Evolutionary conservation across 2,797 vertebrate species (phyloP), one percentile per base, ranked within the genome.

Genomic region (Peromyscus aztecus): DNA sequence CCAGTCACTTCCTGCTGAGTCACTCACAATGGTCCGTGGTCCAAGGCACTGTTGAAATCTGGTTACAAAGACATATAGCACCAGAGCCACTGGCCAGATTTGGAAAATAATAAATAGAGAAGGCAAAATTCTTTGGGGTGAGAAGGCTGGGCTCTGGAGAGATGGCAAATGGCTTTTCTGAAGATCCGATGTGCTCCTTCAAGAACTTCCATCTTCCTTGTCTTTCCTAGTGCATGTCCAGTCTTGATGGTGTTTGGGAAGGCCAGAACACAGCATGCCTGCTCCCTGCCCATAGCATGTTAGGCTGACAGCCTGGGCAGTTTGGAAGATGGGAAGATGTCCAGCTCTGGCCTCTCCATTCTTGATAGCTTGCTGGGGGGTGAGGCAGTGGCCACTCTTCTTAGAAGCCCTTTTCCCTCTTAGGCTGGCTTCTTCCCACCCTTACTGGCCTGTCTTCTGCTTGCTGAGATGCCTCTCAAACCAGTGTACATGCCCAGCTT

Each of bases 31-130:
- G 73, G 90, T 75, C 94, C 8, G 0, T n/a, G 27, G 89, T 92
- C 80, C 94, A 92, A 97, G 96, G 95, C 95, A 96, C 93, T 89
- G 76, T 12, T 81, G 90, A 81, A 65, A 91, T 81, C 94, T 89
- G 80, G 73, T 82, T 40, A 82, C 59, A 57, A 0, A 40, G 84
- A 86, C 83, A 1, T 63, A 57, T 89, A n/a, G 43, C 80, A 65
- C 89, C 82, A 92, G 89, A 95, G 46, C 95, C 94, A 91, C 52
- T 61, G 73, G 86, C 95, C 94, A 95, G 83, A 96, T 63, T 69
- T 78, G 83, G 95, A 91, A 93, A 95, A 97, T 76, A 98, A 98
- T 97, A 98, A 98, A 98, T 97, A 98, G 89, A 96, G 49, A 96
- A 93, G 63, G 85, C 82, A 81, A 81, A 24, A 67, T 16, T 43